These are phyloP conservation scores for Drosophila buzzatii DNA, from an alignment of 2,888 invertebrate genomes.

Conservation along the genomic window DNA sequence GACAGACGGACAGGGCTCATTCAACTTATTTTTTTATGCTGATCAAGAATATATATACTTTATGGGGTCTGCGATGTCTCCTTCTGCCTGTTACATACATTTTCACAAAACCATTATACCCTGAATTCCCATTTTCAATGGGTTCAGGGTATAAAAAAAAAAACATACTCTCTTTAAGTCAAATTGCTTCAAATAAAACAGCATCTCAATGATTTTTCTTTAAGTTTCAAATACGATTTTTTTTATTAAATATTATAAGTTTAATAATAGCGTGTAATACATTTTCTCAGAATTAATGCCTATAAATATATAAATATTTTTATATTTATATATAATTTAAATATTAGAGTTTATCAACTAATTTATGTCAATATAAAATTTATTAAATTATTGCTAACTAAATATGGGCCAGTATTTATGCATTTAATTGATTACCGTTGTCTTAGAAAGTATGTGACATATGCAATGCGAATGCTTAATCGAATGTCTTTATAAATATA, in stretches of 20 bases:
- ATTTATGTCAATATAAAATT: slow-evolving; percentile 12
- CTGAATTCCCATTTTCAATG: too few relatives aligned
- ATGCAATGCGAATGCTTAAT: slow-evolving; percentile 14
- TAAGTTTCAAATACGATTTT: slow-evolving; percentile 23
- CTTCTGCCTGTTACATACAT: too few relatives aligned
- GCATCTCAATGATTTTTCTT: not conserved
- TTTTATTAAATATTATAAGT: slow-evolving; percentile 35
- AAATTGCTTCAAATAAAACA: too few relatives aligned
- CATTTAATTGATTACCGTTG: not conserved
- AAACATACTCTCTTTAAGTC: too few relatives aligned
- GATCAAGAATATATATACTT: too few relatives aligned
- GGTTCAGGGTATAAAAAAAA: too few relatives aligned
- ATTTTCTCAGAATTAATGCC: slow-evolving; percentile 16
- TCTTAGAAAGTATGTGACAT: slow-evolving; percentile 33
- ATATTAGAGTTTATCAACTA: slow-evolving; percentile 31
- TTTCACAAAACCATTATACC: too few relatives aligned
- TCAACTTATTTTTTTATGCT: too few relatives aligned
- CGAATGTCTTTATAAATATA: not conserved
- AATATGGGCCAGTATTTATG: slow-evolving; percentile 9
- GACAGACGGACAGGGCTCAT: too few relatives aligned
- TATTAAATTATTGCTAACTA: slow-evolving; percentile 31
- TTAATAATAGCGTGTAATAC: slow-evolving; percentile 26
- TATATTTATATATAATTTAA: slow-evolving; percentile 1
- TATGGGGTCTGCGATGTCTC: too few relatives aligned
- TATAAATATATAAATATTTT: slow-evolving; percentile 8